Conservation (phyloP, 2,113 vertebrate species). For the Lynx canadensis region DNA sequence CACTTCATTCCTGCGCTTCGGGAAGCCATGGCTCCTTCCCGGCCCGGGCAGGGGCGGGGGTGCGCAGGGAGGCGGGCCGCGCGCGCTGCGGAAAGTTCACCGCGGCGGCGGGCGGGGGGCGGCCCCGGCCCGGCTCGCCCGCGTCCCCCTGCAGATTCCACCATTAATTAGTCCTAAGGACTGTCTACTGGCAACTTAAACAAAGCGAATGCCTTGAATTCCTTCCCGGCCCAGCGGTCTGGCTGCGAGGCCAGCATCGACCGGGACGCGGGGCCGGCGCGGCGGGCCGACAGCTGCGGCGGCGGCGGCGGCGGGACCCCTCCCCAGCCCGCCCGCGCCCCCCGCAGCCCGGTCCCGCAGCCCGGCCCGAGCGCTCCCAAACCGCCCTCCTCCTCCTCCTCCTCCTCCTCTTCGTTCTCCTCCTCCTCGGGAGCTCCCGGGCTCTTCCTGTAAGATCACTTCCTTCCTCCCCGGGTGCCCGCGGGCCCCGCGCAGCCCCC, state of each 20-base stretch:
- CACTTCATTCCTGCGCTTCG: conserved; percentile 70
- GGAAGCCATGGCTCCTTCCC: conserved; percentile 71
- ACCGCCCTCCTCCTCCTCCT: neutral
- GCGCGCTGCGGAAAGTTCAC: conserved; percentile 78
- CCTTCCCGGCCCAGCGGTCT: conserved; percentile 82
- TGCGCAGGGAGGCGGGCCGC: conserved; percentile 31
- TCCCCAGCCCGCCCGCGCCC: neutral
- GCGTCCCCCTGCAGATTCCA: conserved; percentile 79
- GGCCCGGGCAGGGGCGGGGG: neutral
- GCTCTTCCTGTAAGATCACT: conserved; percentile 81
- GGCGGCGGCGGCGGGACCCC: neutral
- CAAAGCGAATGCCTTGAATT: conserved; percentile 88
- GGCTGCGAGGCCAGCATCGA: conserved; percentile 63
- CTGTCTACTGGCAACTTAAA: conserved; percentile 81
- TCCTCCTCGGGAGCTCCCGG: conserved; percentile 60
- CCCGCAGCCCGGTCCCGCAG: neutral
- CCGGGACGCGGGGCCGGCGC: conserved; percentile 50
- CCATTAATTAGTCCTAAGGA: conserved; percentile 81
- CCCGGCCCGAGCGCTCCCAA: neutral
- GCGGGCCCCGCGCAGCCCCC: conserved; percentile 74
- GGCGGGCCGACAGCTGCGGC: conserved; percentile 63
- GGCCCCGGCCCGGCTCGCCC: conserved; percentile 30
- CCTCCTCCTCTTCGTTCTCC: neutral
- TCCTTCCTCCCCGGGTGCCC: conserved; percentile 78
- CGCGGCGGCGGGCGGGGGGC: conserved; percentile 36